Evolutionary conservation across 2,797 vertebrate species (phyloP).

Genomic region (Pristis pectinata): DNA sequence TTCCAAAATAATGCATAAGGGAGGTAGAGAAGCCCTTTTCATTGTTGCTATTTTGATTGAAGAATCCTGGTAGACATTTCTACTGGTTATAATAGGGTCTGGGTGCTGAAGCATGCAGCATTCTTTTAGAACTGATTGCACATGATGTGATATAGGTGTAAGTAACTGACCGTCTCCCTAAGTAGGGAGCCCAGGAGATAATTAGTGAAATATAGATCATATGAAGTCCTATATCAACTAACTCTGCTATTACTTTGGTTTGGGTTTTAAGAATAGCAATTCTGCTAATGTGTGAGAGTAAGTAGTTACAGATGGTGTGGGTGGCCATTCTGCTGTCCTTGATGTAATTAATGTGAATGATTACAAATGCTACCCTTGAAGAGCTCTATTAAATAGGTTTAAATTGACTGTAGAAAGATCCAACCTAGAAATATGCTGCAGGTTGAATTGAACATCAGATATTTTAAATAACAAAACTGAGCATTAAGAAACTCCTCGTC

Average conservation of each 20-base stretch:
- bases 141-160: not conserved
- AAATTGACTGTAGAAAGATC: not conserved
- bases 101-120: not conserved
- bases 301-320: too few species aligned
- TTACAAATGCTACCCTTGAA: not conserved
- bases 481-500: not conserved
- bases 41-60: too few species aligned
- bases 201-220: not conserved
- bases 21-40: not conserved
- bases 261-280: not conserved
- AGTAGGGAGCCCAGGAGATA: not conserved
- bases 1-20: not conserved
- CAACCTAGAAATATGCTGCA: not conserved
- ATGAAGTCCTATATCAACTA: not conserved
- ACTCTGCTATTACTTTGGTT: not conserved
- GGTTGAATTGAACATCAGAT: not conserved
- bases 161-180: not conserved
- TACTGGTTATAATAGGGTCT: too few species aligned
- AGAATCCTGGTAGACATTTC: too few species aligned
- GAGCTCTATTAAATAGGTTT: not conserved
- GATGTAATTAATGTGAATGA: not conserved
- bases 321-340: not conserved
- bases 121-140: not conserved
- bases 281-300: not conserved
- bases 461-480: conserved; percentile 17